Evolutionary conservation across 2,888 invertebrate genomes (phyloP).

Genomic region (Heteromurus nitidus): DNA sequence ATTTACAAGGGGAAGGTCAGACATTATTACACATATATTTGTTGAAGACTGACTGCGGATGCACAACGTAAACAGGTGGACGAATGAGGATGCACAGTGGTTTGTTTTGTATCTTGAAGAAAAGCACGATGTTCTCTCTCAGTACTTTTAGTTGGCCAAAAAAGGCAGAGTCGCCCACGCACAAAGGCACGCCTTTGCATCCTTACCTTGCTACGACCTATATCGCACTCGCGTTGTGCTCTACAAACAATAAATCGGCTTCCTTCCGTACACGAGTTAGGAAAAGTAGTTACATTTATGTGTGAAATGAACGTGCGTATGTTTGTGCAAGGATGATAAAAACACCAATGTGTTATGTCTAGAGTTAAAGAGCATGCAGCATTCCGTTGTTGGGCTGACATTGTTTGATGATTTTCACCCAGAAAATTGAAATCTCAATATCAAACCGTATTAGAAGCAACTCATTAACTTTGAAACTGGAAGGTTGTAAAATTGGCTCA

Average conservation of each 20-base stretch:
- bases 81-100: not conserved
- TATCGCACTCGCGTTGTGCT: not conserved
- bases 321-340: not conserved
- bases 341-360: not conserved
- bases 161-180: conserved; percentile 49
- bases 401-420: no score
- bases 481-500: no score
- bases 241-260: not conserved
- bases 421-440: no score
- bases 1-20: no score
- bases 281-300: not conserved
- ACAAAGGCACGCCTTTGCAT: conserved; percentile 44
- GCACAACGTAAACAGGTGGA: conserved; percentile 54
- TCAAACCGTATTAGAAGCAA: no score
- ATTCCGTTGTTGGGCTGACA: no score
- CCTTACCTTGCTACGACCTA: not conserved
- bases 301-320: not conserved
- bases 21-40: no score
- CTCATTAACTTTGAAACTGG: no score
- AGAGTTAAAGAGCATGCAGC: no score
- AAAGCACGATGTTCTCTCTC: no score
- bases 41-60: no score
- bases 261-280: not conserved
- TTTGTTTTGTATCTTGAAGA: not conserved
- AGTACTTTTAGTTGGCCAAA: no score